phyloP scores from a whole-genome alignment of 2,113 vertebrate genomes.

The Ctenomys sociabilis region DNA sequence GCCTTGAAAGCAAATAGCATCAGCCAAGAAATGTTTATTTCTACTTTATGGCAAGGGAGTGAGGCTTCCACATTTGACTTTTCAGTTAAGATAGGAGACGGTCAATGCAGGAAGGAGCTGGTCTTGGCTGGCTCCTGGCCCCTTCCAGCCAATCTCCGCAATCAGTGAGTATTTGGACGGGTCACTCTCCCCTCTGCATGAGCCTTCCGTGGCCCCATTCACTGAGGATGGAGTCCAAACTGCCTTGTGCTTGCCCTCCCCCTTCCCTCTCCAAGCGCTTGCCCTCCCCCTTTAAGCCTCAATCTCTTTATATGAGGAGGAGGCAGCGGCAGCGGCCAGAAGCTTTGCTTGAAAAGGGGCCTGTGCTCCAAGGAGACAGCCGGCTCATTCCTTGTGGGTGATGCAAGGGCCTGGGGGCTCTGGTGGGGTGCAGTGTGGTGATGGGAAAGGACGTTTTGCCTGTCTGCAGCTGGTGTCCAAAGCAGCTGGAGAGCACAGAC shows the following conservation, averaged over 20 bases:
- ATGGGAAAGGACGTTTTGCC: background rate
- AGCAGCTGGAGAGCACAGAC: background rate
- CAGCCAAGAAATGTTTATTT: background rate
- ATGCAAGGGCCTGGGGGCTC: background rate
- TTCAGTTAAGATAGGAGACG: background rate
- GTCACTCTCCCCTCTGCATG: background rate
- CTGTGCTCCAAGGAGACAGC: background rate
- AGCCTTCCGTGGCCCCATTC: background rate
- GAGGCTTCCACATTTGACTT: background rate
- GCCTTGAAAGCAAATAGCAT: background rate
- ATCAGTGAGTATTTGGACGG: background rate
- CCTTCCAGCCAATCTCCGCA: background rate
- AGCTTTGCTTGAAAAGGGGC: too few species aligned
- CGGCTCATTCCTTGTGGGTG: background rate
- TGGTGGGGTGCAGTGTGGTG: background rate
- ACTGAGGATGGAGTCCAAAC: background rate
- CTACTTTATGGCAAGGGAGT: background rate
- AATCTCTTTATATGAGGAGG: background rate
- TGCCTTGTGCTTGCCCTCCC: background rate
- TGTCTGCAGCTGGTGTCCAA: background rate
- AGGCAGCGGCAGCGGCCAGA: background rate
- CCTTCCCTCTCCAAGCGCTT: background rate
- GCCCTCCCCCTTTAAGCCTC: background rate
- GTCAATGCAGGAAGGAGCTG: background rate
- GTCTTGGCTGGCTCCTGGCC: background rate